Evolutionary conservation across 2,113 vertebrate genomes (phyloP).

Genomic region (Hydrochoerus hydrochaeris): DNA sequence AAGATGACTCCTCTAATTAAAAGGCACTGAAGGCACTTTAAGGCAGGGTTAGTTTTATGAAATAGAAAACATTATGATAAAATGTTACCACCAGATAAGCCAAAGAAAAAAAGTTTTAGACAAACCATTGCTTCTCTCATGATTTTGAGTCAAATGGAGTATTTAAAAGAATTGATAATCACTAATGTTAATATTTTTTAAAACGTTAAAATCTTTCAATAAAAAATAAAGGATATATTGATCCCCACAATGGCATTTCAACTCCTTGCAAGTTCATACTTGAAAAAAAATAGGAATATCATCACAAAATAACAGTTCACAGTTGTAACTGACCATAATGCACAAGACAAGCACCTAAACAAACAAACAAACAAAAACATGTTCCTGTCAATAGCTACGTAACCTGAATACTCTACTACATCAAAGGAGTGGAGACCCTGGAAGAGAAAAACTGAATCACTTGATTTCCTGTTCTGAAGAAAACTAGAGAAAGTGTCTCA

Average conservation of each 20-base stretch:
- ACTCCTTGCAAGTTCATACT: constrained; percentile 14
- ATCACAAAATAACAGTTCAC: not conserved
- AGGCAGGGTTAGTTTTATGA: not conserved
- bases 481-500: not conserved
- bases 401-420: not conserved
- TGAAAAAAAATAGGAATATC: not conserved
- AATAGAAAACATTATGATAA: not conserved
- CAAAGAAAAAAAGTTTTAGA: not conserved
- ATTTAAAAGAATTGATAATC: not conserved
- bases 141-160: constrained; percentile 27
- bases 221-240: not conserved
- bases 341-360: not conserved
- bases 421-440: not conserved
- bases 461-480: not conserved
- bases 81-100: not conserved
- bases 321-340: not conserved
- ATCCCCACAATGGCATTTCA: not conserved
- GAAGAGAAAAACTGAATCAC: not conserved
- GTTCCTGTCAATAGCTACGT: not conserved
- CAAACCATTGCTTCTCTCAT: not conserved
- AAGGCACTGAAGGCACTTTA: not conserved
- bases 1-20: not conserved
- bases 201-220: constrained; percentile 18
- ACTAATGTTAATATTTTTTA: not conserved
- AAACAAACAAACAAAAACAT: not conserved